Evolutionary conservation across 2,888 invertebrate species (phyloP).

Genomic region (Hyppa rectilinea): DNA sequence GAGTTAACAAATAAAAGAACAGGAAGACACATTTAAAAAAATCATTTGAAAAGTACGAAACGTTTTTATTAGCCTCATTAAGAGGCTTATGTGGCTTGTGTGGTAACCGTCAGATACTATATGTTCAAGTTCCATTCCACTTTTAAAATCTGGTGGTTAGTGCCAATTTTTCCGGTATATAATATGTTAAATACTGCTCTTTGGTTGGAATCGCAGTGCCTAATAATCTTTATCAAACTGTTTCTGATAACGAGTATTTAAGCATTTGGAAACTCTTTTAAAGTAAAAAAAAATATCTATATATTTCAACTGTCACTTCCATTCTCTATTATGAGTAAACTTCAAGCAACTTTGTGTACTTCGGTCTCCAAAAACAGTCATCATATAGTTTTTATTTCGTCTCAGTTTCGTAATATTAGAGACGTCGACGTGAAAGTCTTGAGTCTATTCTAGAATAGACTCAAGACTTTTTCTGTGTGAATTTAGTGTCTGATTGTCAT

Average conservation of each 20-base stretch:
- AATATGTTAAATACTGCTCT: neutral
- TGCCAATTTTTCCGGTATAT: no score
- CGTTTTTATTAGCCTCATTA: no score
- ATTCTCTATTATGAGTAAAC: constrained; percentile 2
- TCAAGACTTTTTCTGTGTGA: neutral
- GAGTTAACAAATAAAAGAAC: neutral
- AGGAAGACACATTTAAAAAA: neutral
- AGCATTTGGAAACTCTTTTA: neutral
- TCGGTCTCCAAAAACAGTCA: constrained; percentile 9
- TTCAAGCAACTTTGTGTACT: constrained; percentile 15
- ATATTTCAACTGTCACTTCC: neutral
- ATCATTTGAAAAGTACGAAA: neutral
- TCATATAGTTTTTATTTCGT: constrained; percentile 22
- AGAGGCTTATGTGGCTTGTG: no score
- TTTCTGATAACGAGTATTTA: neutral
- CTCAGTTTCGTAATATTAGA: neutral
- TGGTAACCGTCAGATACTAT: no score
- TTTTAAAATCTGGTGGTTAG: neutral
- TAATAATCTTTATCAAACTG: neutral
- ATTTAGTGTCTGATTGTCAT: no score
- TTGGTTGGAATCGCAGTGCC: neutral
- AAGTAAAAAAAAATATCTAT: neutral
- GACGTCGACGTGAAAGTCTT: no score
- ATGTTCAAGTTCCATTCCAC: neutral
- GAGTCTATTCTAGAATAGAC: neutral